Percentiles rank a stretch among this genome's conserved stretches.
phyloP scores from a whole-genome alignment of 2,113 vertebrate genomes.

The Thymallus thymallus region DNA sequence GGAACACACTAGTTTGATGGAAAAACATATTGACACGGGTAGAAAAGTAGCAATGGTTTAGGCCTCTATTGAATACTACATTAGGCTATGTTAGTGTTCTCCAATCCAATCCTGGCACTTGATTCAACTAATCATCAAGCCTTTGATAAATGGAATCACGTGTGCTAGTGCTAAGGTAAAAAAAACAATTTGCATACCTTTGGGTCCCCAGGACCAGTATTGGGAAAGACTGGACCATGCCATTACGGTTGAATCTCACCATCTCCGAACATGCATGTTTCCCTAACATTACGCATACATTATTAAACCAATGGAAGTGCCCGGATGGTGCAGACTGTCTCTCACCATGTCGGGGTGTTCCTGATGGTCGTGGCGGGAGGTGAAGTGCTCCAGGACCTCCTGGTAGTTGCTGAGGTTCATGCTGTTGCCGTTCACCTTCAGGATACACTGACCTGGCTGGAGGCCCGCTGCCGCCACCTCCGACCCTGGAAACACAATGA shows the following conservation, averaged over 20 bases:
- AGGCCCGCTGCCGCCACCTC: conserved; percentile 84
- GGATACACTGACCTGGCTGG: conserved; percentile 89
- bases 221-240: too few species aligned
- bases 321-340: neutral
- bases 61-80: neutral
- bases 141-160: too few species aligned
- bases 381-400: conserved; percentile 91
- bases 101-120: too few species aligned
- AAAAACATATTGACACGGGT: too few species aligned
- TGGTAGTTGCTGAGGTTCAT: conserved; percentile 74
- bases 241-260: too few species aligned
- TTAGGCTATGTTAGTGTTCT: neutral
- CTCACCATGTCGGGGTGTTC: conserved; percentile 64
- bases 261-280: too few species aligned
- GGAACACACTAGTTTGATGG: neutral
- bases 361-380: conserved; percentile 76
- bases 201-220: too few species aligned
- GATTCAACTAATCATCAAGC: too few species aligned
- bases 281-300: too few species aligned
- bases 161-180: too few species aligned
- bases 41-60: neutral
- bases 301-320: too few species aligned
- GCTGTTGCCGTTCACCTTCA: conserved; percentile 91
- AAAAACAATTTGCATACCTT: too few species aligned
- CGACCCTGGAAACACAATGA: conserved; percentile 74